Conservation (phyloP, 2,797 vertebrate species). For the Scleropages formosus region DNA sequence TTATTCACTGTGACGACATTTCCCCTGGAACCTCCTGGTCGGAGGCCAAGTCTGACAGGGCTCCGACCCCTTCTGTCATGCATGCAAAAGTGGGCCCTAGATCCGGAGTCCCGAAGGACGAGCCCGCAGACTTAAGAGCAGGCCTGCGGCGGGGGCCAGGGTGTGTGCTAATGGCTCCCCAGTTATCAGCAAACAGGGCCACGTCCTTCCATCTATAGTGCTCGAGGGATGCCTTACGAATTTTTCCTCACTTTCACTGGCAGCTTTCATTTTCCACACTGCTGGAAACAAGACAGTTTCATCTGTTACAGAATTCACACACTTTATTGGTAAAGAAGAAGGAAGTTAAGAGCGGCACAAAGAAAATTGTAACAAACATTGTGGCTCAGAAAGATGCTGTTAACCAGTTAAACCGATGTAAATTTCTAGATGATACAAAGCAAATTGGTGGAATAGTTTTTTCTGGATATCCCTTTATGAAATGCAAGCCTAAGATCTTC, state of each 20-base stretch:
- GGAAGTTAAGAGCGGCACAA: background rate
- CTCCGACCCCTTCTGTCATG: slow-evolving; percentile 15
- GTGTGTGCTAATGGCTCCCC: slow-evolving; percentile 47
- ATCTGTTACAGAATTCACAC: slow-evolving; percentile 53
- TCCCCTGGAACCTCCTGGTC: slow-evolving; percentile 22
- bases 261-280: slow-evolving; percentile 61
- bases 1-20: background rate
- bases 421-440: background rate
- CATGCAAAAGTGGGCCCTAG: slow-evolving; percentile 27
- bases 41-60: slow-evolving; percentile 42
- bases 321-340: slow-evolving; percentile 8
- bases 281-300: slow-evolving; percentile 61
- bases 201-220: slow-evolving; percentile 34
- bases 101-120: slow-evolving; percentile 38
- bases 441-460: slow-evolving; percentile 17
- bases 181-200: slow-evolving; percentile 40
- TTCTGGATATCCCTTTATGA: slow-evolving; percentile 9
- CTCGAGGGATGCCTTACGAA: slow-evolving; percentile 42
- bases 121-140: slow-evolving; percentile 35
- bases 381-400: background rate
- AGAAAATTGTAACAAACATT: background rate
- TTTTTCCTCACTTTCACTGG: slow-evolving; percentile 54
- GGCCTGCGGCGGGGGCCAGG: slow-evolving; percentile 38
- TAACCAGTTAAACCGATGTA: background rate
- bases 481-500: background rate